Evolutionary conservation across 1,140 invertebrate genomes (phyloP), one percentile per base, ranked within the genome.

Genomic region (Liolophura sinensis): DNA sequence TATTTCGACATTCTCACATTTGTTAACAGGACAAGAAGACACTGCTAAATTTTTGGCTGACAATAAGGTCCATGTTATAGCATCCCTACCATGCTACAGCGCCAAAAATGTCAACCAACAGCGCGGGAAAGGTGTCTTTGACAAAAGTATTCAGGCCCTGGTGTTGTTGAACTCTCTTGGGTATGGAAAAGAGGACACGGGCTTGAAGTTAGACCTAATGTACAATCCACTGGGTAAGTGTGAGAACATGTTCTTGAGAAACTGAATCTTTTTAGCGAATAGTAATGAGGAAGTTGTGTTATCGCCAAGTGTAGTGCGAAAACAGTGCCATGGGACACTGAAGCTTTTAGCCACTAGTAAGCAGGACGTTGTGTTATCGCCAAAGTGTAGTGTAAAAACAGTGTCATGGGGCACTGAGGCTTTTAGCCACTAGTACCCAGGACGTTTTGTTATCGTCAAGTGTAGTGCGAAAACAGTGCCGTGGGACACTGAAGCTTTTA

Each of bases 71-170:
- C 65, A 74, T 47, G 67, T 77, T 14, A 65, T 72, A 1, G 75
- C 75, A 0, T 77, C 75, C n/a, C 65, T 77, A 0, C 75, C 75
- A 1, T 77, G 75, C 62, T 77, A 77, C 46, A 66, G 65, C 49
- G 64, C 73, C 20, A 77, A 77, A 60, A 77, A 77, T 63, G 75
- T 77, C 16, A 75, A 77, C 63, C 60, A 61, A 40, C 75, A 77
- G 50, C 57, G 75, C 56, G 75, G 75, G 9, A 73, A 67, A 50
- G 73, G 73, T 1, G 73, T 74, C 24, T 77, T 77, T 69, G 75
- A 77, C 51, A 62, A 66, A 25, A 77, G 75, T 61, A 75, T 77
- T 24, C 71, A 73, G 22, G 73, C 73, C 11, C 60, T 77, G n/a
- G 16, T 71, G 20, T 61, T 61, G 20, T 62, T 77, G 18, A 77